Conservation (phyloP, 1,140 invertebrate genomes). For the Achatina immaculata region DNA sequence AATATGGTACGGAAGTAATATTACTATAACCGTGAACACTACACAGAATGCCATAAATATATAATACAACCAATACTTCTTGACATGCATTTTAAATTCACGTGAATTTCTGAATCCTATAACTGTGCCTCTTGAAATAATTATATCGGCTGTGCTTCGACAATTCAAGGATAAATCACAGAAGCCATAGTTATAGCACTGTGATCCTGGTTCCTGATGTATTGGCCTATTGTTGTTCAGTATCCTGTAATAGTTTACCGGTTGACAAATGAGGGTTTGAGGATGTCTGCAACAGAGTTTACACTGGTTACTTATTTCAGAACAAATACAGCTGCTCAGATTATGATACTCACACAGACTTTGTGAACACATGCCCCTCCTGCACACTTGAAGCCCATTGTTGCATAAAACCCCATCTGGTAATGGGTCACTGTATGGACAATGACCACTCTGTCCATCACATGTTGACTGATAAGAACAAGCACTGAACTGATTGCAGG, state of each 20-base stretch:
- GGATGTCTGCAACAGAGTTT: slow-evolving; percentile 42
- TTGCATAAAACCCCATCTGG: slow-evolving; percentile 50
- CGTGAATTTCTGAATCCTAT: not conserved
- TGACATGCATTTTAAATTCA: not conserved
- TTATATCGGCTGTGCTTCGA: not conserved
- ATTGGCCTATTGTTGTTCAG: not conserved
- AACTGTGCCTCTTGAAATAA: not conserved
- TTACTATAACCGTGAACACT: not conserved
- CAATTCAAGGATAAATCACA: not conserved
- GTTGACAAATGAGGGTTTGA: not conserved
- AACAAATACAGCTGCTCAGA: slow-evolving; percentile 49
- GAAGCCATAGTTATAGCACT: slow-evolving; percentile 6
- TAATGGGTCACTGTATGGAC: slow-evolving; percentile 38
- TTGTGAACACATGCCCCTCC: slow-evolving; percentile 43
- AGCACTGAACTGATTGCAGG: slow-evolving; percentile 46
- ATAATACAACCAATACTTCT: slow-evolving; percentile 31
- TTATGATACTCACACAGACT: slow-evolving; percentile 47
- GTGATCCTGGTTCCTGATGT: not conserved
- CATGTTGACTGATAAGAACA: slow-evolving; percentile 48
- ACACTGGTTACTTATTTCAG: slow-evolving; percentile 25
- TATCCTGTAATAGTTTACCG: not conserved
- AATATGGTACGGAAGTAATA: not conserved
- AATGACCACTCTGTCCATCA: slow-evolving; percentile 46
- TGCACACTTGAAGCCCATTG: slow-evolving; percentile 47
- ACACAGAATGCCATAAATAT: not conserved